Percentiles rank a stretch among this genome's conserved stretches.
These are phyloP conservation scores for Danio choprae DNA, from an alignment of 2,797 vertebrate genomes.

Conservation along the genomic window DNA sequence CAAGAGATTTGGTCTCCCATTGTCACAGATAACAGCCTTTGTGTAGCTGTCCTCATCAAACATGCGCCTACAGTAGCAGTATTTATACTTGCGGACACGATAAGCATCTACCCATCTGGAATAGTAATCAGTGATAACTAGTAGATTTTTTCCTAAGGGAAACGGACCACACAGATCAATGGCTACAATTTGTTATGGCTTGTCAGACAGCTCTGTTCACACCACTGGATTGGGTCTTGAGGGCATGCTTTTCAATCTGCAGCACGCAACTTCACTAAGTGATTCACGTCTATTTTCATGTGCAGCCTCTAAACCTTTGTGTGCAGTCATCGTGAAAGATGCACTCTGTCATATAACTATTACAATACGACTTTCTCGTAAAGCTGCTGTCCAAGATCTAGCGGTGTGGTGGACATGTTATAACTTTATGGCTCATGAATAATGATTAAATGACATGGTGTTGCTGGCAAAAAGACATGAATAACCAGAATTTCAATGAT, in stretches of 20 bases:
- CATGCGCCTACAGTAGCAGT: conserved; percentile 3
- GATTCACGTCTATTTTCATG: conserved; percentile 19
- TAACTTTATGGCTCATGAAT: not conserved
- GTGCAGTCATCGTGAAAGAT: not conserved
- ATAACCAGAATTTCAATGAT: not conserved
- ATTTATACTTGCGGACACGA: conserved; percentile 19
- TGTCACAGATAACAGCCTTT: conserved; percentile 28
- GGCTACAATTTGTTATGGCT: conserved; percentile 43
- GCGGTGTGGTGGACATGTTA: not conserved
- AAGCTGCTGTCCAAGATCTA: not conserved
- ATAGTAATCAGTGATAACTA: conserved; percentile 32
- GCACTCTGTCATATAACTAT: conserved; percentile 3
- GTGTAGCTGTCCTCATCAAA: conserved; percentile 29
- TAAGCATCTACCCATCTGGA: conserved; percentile 26
- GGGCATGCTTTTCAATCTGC: conserved; percentile 10
- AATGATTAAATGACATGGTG: conserved; percentile 9
- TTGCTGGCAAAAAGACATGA: not conserved
- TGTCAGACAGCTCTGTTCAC: conserved; percentile 30
- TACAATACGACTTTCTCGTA: not conserved
- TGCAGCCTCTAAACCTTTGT: not conserved
- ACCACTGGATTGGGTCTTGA: conserved; percentile 18
- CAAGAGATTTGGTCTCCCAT: conserved; percentile 27
- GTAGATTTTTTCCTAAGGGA: conserved; percentile 22
- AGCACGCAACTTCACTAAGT: conserved; percentile 28
- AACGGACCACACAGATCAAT: conserved; percentile 44